Conservation (phyloP, 1,140 invertebrate genomes). For the Caenorhabditis latens region DNA sequence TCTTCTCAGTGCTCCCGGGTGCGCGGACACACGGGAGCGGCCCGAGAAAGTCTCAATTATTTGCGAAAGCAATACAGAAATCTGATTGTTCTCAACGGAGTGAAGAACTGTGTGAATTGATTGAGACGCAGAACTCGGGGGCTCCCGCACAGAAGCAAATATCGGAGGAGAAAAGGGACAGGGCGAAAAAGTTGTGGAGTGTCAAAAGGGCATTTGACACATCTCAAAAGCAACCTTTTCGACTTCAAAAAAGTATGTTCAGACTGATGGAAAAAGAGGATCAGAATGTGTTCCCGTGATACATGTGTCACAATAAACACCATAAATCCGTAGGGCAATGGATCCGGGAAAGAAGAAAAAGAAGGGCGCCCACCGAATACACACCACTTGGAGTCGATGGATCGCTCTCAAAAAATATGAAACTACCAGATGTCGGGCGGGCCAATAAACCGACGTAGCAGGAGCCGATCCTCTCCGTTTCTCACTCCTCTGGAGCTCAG, state of each 20-base stretch:
- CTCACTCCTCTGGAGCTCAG: background rate
- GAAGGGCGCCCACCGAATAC: background rate
- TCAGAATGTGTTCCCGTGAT: background rate
- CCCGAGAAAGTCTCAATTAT: constrained; percentile 56
- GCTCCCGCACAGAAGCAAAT: constrained; percentile 50
- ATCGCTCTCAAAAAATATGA: constrained; percentile 50
- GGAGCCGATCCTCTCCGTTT: constrained; percentile 17
- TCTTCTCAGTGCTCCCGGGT: background rate
- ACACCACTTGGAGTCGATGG: constrained; percentile 41
- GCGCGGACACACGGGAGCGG: constrained; percentile 8
- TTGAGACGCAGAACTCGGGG: constrained; percentile 32
- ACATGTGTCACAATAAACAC: constrained; percentile 54
- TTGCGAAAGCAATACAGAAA: constrained; percentile 55
- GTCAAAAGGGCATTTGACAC: constrained; percentile 56
- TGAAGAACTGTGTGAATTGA: constrained; percentile 30
- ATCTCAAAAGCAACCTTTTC: constrained; percentile 33
- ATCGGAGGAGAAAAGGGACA: background rate
- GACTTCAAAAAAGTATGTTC: background rate
- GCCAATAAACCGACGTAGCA: constrained; percentile 32
- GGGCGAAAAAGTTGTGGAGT: background rate
- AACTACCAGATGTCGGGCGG: constrained; percentile 45
- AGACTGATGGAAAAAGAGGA: background rate
- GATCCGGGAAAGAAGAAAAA: background rate
- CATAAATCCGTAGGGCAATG: constrained; percentile 43
- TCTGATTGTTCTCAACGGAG: constrained; percentile 28